Percentiles rank a stretch among this genome's conserved stretches.
Evolutionary conservation across 92 coral and sea anemone genomes (phyloP).

Genomic region (Meandrina meandrites): DNA sequence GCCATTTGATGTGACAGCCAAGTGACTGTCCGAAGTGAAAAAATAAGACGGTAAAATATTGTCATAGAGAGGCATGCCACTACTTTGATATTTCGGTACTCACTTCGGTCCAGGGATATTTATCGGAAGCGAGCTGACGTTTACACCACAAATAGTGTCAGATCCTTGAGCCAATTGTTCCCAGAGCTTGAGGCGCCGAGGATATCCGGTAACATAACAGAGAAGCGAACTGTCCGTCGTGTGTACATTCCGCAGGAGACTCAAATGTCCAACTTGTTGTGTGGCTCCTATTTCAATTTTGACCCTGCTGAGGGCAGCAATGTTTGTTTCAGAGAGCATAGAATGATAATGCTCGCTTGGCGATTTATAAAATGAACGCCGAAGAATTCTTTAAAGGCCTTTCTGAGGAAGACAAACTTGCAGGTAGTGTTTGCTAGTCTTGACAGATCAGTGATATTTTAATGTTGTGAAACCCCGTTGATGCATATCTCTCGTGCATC

Average conservation of each 20-base stretch:
- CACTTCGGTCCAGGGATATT: background rate
- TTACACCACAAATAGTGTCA: conserved; percentile 5
- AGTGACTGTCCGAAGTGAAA: conserved; percentile 19
- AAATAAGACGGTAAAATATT: background rate
- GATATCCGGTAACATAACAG: conserved; percentile 58
- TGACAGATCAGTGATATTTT: conserved; percentile 13
- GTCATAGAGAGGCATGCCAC: background rate
- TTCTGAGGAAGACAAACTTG: conserved; percentile 20
- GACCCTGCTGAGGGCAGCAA: conserved; percentile 56
- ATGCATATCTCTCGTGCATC: conserved; percentile 25
- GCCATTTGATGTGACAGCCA: background rate
- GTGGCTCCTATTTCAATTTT: conserved; percentile 68
- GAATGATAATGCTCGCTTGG: background rate
- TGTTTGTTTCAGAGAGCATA: conserved; percentile 34
- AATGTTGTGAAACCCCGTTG: conserved; percentile 17
- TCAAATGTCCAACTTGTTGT: conserved; percentile 59
- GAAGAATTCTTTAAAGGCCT: conserved; percentile 39
- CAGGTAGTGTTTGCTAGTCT: conserved; percentile 39
- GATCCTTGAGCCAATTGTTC: conserved; percentile 24
- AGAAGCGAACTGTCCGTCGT: conserved; percentile 45
- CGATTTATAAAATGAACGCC: conserved; percentile 21
- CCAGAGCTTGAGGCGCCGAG: conserved; percentile 45
- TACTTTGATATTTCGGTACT: background rate
- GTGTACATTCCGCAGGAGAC: conserved; percentile 82
- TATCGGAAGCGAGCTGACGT: conserved; percentile 8